Percentiles rank a stretch among this genome's conserved stretches.
phyloP scores from a whole-genome alignment of 2,797 vertebrate genomes.

The Acanthiza pusilla region DNA sequence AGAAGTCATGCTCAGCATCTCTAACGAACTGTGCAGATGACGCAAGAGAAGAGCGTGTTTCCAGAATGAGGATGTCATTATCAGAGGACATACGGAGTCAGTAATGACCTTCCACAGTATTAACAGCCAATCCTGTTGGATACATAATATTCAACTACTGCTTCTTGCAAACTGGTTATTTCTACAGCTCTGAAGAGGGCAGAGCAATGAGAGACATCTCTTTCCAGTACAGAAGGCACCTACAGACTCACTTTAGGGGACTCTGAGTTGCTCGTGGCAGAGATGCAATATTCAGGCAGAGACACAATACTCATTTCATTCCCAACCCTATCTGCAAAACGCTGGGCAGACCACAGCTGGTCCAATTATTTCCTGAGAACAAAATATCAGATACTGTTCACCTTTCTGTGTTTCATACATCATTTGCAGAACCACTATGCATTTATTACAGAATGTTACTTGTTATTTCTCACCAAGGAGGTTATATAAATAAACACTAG shows the following conservation, averaged over 20 bases:
- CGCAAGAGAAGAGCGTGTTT: neutral
- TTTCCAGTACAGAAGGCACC: neutral
- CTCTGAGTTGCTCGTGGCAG: neutral
- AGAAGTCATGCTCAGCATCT: neutral
- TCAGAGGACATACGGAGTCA: neutral
- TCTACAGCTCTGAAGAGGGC: neutral
- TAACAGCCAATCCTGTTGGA: neutral
- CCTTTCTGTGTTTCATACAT: neutral
- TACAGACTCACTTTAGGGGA: neutral
- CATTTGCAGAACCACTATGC: neutral
- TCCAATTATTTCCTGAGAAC: neutral
- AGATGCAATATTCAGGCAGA: neutral
- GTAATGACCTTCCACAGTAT: slow-evolving; percentile 13
- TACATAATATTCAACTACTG: neutral
- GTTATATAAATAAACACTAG: slow-evolving; percentile 23
- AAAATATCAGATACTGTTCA: neutral
- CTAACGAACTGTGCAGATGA: slow-evolving; percentile 16
- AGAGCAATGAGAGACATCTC: neutral
- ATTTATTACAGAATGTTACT: neutral
- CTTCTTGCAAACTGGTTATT: neutral
- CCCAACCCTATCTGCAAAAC: neutral
- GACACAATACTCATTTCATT: neutral
- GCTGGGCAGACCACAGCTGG: neutral
- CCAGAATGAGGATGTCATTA: neutral
- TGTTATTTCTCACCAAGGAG: slow-evolving; percentile 25